A percentile compares a stretch with the other conserved stretches of the same genome.
phyloP scores from a whole-genome alignment of 2,113 vertebrate genomes.

The Mixornis gularis region DNA sequence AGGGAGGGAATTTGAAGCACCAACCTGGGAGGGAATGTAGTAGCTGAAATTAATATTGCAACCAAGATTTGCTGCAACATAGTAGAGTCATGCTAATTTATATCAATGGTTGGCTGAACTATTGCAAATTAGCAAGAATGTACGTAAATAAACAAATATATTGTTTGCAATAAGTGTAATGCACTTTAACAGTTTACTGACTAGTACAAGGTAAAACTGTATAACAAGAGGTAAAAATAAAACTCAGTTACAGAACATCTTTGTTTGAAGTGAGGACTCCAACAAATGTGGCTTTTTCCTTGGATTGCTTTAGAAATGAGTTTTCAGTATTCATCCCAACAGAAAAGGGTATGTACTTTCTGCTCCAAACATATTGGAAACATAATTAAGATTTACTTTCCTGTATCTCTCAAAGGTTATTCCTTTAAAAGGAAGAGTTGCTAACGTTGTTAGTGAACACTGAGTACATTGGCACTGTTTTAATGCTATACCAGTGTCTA shows the following conservation, averaged over 20 bases:
- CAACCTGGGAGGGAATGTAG: slow-evolving; percentile 59
- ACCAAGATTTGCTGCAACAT: slow-evolving; percentile 38
- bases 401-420: not conserved
- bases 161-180: not conserved
- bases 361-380: not conserved
- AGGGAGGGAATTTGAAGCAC: slow-evolving; percentile 62
- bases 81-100: slow-evolving; percentile 48
- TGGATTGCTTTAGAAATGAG: not conserved
- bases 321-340: not conserved
- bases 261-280: not conserved
- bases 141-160: slow-evolving; percentile 1
- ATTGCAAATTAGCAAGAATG: not conserved
- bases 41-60: slow-evolving; percentile 62
- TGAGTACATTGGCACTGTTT: not conserved
- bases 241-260: not conserved
- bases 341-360: not conserved
- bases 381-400: not conserved
- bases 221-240: not conserved
- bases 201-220: not conserved
- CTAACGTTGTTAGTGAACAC: not conserved
- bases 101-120: slow-evolving; percentile 8
- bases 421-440: slow-evolving; percentile 16
- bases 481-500: not conserved
- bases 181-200: not conserved
- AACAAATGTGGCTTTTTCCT: not conserved